Evolutionary conservation across 2,113 vertebrate genomes (phyloP).

Genomic region (Hirundichthys speculiger): DNA sequence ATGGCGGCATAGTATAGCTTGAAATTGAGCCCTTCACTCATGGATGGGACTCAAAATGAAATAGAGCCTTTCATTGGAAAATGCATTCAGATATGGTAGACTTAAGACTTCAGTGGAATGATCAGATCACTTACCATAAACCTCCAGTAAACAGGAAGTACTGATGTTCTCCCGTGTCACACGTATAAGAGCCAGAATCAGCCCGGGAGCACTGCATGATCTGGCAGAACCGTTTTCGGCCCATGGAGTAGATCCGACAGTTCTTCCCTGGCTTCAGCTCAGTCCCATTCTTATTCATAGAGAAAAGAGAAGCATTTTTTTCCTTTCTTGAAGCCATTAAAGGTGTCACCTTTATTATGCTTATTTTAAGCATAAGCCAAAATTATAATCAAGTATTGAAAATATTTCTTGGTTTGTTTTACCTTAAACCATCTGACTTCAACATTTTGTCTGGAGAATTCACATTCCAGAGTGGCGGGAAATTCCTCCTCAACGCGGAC

Average conservation of each 20-base stretch:
- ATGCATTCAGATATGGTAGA: too few relatives aligned
- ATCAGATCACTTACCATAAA: slow-evolving; percentile 82
- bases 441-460: slow-evolving; percentile 87
- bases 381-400: too few relatives aligned
- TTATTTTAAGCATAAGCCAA: too few relatives aligned
- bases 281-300: slow-evolving; percentile 71
- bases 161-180: slow-evolving; percentile 75
- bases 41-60: not conserved
- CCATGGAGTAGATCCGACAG: slow-evolving; percentile 86
- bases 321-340: not conserved
- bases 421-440: slow-evolving; percentile 93
- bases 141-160: slow-evolving; percentile 78
- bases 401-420: slow-evolving; percentile 22
- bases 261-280: slow-evolving; percentile 80
- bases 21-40: not conserved
- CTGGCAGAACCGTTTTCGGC: slow-evolving; percentile 80
- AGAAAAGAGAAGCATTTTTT: not conserved
- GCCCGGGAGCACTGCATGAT: slow-evolving; percentile 62
- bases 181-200: slow-evolving; percentile 79
- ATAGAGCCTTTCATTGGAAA: not conserved
- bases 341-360: too few relatives aligned
- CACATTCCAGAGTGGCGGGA: slow-evolving; percentile 86
- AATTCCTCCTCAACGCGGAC: slow-evolving; percentile 84
- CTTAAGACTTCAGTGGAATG: not conserved
- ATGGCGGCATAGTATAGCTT: slow-evolving; percentile 8